These are phyloP conservation scores for Chaetodon trifasciatus DNA, from an alignment of 2,797 vertebrate genomes.

Conservation along the genomic window DNA sequence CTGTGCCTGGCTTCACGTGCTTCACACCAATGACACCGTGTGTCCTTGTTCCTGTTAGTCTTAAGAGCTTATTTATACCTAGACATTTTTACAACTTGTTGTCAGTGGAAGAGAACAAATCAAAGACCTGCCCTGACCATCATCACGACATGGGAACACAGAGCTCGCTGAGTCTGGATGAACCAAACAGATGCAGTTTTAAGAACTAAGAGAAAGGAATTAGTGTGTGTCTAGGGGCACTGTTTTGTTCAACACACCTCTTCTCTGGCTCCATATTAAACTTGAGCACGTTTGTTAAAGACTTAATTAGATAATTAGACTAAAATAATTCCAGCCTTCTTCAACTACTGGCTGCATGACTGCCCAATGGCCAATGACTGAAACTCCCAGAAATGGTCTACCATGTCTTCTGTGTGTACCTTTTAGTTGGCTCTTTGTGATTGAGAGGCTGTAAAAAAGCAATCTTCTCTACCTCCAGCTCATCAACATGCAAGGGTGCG, in stretches of 20 bases:
- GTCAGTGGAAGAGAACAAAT: slow-evolving; percentile 36
- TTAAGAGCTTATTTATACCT: slow-evolving; percentile 43
- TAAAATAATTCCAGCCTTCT: slow-evolving; percentile 10
- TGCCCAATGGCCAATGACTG: neutral
- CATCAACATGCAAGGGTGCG: slow-evolving; percentile 56
- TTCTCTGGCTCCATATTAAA: slow-evolving; percentile 21
- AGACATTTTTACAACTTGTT: slow-evolving; percentile 54
- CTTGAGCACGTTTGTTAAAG: slow-evolving; percentile 25
- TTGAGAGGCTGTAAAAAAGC: slow-evolving; percentile 80
- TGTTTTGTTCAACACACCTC: slow-evolving; percentile 16
- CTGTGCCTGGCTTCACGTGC: slow-evolving; percentile 18
- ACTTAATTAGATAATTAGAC: slow-evolving; percentile 52
- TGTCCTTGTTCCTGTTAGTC: slow-evolving; percentile 42
- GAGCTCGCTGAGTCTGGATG: slow-evolving; percentile 34
- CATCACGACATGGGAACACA: slow-evolving; percentile 29
- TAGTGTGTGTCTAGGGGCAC: neutral
- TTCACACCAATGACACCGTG: slow-evolving; percentile 30
- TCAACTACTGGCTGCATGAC: neutral
- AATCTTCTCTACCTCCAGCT: slow-evolving; percentile 68
- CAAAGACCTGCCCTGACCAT: slow-evolving; percentile 33
- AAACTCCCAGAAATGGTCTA: slow-evolving; percentile 23
- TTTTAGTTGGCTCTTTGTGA: slow-evolving; percentile 70
- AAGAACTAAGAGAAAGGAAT: slow-evolving; percentile 8
- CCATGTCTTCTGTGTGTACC: slow-evolving; percentile 49
- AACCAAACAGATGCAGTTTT: slow-evolving; percentile 14